Percentiles rank a stretch among this genome's conserved stretches.
Evolutionary conservation across 2,888 invertebrate genomes (phyloP).

Genomic region (Agrochola circellaris): DNA sequence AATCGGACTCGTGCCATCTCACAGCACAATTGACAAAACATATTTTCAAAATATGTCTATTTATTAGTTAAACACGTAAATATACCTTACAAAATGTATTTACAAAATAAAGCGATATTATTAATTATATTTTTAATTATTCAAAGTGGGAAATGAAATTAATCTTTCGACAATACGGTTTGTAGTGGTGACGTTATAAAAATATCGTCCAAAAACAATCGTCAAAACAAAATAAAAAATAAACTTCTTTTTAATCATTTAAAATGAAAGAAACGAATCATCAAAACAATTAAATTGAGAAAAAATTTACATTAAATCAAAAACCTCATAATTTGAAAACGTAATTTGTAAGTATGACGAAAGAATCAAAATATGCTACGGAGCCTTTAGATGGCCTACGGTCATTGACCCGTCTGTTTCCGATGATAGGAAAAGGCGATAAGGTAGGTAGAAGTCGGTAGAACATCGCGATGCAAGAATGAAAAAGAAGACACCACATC

Average conservation of each 20-base stretch:
- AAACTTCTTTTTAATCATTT: background rate
- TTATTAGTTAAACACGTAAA: conserved; percentile 88
- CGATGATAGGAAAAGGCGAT: background rate
- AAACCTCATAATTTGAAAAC: background rate
- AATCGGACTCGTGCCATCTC: conserved; percentile 81
- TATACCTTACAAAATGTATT: conserved; percentile 89
- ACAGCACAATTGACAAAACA: conserved; percentile 91
- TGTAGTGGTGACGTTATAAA: conserved; percentile 62
- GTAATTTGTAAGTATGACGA: background rate
- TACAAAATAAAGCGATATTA: conserved; percentile 89
- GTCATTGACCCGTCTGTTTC: background rate
- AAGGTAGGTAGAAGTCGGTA: background rate
- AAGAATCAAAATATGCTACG: background rate
- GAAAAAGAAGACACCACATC: background rate
- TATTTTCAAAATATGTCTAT: conserved; percentile 89
- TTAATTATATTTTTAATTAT: conserved; percentile 74
- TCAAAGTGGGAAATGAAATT: conserved; percentile 81
- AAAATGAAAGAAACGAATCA: background rate
- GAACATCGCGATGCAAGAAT: background rate
- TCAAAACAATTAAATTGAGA: background rate
- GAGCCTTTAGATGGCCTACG: background rate
- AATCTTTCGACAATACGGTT: conserved; percentile 67
- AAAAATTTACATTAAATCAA: background rate
- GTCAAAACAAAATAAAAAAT: background rate
- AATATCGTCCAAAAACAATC: background rate